phyloP scores from a whole-genome alignment of 1,140 invertebrate genomes.

The Ceratosolen fusciceps region DNA sequence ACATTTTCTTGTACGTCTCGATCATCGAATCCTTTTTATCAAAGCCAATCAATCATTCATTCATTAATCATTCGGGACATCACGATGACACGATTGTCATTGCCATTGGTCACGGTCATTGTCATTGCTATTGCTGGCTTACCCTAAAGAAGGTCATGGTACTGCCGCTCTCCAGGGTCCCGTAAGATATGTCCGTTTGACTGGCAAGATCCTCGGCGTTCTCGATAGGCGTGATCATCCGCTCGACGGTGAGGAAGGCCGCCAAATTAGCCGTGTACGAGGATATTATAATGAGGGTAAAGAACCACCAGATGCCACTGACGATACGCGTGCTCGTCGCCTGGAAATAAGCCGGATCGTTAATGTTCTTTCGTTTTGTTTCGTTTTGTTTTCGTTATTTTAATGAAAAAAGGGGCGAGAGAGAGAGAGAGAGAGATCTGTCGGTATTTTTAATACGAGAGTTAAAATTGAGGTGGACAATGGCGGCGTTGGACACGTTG shows the following conservation, averaged over 20 bases:
- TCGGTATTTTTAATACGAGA: too few species aligned
- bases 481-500: too few species aligned
- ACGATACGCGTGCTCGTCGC: constrained; percentile 82
- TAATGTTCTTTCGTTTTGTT: too few species aligned
- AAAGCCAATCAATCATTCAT: neutral
- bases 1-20: constrained; percentile 90
- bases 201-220: constrained; percentile 87
- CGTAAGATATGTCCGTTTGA: constrained; percentile 87
- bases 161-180: constrained; percentile 83
- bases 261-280: constrained; percentile 92
- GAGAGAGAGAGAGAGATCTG: too few species aligned
- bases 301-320: constrained; percentile 91
- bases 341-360: constrained; percentile 58
- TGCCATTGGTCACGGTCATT: too few species aligned
- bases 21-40: constrained; percentile 82
- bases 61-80: neutral
- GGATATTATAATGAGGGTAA: constrained; percentile 89
- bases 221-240: constrained; percentile 90
- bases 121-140: constrained; percentile 57
- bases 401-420: too few species aligned
- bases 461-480: too few species aligned
- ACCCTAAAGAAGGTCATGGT: constrained; percentile 88
- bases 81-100: neutral
- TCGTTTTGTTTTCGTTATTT: too few species aligned
- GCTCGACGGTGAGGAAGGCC: constrained; percentile 88